Conservation (phyloP, 2,888 invertebrate genomes). For the Drosophila differens region DNA sequence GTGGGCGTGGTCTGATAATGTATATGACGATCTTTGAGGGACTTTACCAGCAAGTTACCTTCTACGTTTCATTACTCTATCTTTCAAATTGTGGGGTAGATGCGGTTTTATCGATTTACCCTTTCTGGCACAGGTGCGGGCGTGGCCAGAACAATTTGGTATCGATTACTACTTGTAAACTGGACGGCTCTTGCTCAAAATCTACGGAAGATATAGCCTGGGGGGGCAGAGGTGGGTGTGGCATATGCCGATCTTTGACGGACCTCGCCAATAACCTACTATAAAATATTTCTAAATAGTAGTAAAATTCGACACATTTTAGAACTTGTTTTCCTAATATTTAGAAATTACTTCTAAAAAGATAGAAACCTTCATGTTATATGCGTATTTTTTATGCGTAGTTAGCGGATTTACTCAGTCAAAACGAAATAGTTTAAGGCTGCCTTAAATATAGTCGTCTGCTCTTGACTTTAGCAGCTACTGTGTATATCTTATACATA, state of each 20-base stretch:
- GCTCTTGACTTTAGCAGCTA: conserved; percentile 53
- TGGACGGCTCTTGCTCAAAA: background rate
- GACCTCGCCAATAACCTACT: background rate
- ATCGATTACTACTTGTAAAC: too few species aligned
- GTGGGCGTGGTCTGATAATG: too few species aligned
- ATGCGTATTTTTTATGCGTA: background rate
- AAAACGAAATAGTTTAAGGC: background rate
- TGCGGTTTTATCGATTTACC: background rate
- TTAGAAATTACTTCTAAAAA: background rate
- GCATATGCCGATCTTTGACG: background rate
- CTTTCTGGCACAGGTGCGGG: background rate
- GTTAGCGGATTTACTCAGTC: background rate
- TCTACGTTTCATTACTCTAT: too few species aligned
- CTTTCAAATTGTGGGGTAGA: background rate
- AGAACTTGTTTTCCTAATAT: background rate
- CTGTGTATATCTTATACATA: conserved; percentile 25
- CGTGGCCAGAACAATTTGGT: background rate
- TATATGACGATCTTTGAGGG: too few species aligned
- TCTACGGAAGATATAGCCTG: background rate
- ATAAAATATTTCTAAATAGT: background rate
- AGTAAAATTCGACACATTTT: background rate
- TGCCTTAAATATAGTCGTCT: conserved; percentile 8
- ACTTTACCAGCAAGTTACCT: too few species aligned
- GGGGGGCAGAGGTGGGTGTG: background rate
- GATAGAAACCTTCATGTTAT: background rate